Evolutionary conservation across 2,113 vertebrate species (phyloP).

Genomic region (Muntiacus reevesi): DNA sequence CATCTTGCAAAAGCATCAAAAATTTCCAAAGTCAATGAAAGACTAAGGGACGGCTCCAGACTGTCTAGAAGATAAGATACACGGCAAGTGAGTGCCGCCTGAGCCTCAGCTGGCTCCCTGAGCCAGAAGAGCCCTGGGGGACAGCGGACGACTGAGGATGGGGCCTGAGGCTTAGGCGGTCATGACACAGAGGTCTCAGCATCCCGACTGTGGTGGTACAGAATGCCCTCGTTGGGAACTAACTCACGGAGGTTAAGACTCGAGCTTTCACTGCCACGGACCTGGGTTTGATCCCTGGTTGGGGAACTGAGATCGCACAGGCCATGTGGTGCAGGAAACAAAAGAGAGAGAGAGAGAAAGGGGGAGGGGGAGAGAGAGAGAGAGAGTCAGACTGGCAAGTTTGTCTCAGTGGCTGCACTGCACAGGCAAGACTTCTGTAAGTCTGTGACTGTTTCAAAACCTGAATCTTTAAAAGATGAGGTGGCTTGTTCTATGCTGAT

Average conservation of each 20-base stretch:
- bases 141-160: neutral
- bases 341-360: neutral
- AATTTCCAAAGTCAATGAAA: neutral
- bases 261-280: neutral
- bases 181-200: too few relatives aligned
- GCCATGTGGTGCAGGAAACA: neutral
- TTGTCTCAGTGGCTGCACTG: neutral
- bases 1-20: neutral
- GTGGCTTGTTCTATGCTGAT: neutral
- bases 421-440: neutral
- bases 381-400: neutral
- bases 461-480: neutral
- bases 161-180: too few relatives aligned
- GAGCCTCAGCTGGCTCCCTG: neutral
- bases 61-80: neutral
- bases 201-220: neutral
- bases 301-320: neutral
- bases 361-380: too few relatives aligned
- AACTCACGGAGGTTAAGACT: neutral
- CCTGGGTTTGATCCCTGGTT: neutral
- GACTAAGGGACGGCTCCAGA: neutral
- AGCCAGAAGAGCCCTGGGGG: neutral
- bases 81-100: rapidly evolving
- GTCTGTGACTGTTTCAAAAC: neutral
- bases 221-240: neutral